Conservation (phyloP, 1,140 invertebrate genomes). For the Laodelphax striatellus region DNA sequence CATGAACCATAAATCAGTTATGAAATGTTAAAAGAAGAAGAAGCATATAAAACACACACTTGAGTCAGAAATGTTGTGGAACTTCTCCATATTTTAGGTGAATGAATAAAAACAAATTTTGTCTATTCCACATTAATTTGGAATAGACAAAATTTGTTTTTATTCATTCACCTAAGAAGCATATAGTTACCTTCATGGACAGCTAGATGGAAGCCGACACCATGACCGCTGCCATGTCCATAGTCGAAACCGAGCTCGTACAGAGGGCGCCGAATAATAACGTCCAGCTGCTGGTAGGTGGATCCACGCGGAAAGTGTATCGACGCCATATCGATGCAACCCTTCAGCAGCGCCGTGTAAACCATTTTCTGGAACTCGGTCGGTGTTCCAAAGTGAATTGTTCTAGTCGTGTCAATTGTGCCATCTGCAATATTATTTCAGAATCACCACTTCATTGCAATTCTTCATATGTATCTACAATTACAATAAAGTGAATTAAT, state of each 20-base stretch:
- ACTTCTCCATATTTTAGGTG: no score
- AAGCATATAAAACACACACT: no score
- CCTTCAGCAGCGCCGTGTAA: conserved; percentile 52
- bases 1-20: no score
- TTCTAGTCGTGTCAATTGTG: conserved; percentile 56
- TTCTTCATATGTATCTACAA: no score
- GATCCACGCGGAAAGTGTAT: conserved; percentile 32
- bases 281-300: conserved; percentile 31
- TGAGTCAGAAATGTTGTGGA: no score
- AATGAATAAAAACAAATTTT: no score
- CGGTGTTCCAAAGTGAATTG: conserved; percentile 45
- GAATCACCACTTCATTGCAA: not conserved
- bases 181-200: conserved; percentile 42
- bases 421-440: no score
- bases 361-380: conserved; percentile 41
- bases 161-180: no score
- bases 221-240: conserved; percentile 48
- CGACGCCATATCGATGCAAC: conserved; percentile 39
- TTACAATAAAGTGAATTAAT: not conserved
- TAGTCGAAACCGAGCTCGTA: conserved; percentile 45
- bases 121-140: no score
- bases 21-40: no score
- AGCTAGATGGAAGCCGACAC: conserved; percentile 47
- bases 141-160: no score
- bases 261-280: conserved; percentile 36